Evolutionary conservation across 2,797 vertebrate genomes (phyloP).

Genomic region (Erpetoichthys calabaricus): DNA sequence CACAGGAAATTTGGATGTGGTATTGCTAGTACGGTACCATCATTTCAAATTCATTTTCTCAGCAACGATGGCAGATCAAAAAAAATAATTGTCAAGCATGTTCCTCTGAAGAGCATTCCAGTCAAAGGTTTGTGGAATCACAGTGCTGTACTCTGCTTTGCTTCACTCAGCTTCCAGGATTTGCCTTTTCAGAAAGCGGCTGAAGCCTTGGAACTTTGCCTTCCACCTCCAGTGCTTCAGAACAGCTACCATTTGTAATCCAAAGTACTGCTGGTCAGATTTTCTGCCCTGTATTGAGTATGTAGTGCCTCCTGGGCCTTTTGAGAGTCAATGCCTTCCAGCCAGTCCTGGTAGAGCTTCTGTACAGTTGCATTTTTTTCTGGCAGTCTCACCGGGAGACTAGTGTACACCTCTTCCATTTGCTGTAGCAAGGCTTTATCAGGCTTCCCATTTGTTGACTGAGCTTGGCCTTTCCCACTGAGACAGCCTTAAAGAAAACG

Average conservation of each 20-base stretch:
- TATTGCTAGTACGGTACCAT: too few relatives aligned
- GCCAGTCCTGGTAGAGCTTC: slow-evolving; percentile 77
- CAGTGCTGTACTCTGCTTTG: too few relatives aligned
- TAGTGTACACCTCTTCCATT: slow-evolving; percentile 78
- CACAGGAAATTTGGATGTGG: too few relatives aligned
- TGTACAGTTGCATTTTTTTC: slow-evolving; percentile 55
- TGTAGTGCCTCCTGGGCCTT: slow-evolving; percentile 55
- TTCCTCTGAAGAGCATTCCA: too few relatives aligned
- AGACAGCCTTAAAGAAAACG: slow-evolving; percentile 58
- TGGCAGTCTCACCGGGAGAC: slow-evolving; percentile 59
- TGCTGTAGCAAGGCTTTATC: slow-evolving; percentile 66
- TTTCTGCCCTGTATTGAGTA: slow-evolving; percentile 47
- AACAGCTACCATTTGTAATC: slow-evolving; percentile 53
- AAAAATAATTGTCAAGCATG: too few relatives aligned
- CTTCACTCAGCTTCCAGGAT: too few relatives aligned
- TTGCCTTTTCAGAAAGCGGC: too few relatives aligned
- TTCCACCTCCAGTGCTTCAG: too few relatives aligned
- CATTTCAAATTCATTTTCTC: too few relatives aligned
- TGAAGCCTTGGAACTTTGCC: too few relatives aligned
- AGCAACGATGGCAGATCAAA: too few relatives aligned
- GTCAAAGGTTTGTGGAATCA: too few relatives aligned
- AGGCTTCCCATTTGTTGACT: slow-evolving; percentile 47
- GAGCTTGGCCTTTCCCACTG: slow-evolving; percentile 80
- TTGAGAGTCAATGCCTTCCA: slow-evolving; percentile 64
- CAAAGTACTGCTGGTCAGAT: slow-evolving; percentile 20